Percentiles rank a stretch among this genome's conserved stretches.
Evolutionary conservation across 2,888 invertebrate species (phyloP).

Genomic region (Boloria euphrosyne): DNA sequence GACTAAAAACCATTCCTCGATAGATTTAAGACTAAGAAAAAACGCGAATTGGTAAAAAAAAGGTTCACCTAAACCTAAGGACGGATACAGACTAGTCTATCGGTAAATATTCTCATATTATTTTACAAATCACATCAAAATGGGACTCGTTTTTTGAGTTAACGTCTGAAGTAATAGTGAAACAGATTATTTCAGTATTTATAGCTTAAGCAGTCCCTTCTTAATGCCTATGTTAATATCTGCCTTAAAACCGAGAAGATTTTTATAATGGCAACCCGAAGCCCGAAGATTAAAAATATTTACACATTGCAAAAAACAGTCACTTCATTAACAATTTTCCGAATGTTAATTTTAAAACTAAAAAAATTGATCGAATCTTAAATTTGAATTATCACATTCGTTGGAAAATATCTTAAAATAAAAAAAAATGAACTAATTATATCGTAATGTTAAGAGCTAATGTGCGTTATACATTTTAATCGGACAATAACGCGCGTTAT

Average conservation of each 20-base stretch:
- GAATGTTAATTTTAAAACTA: conserved; percentile 32
- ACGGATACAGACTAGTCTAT: conserved; percentile 57
- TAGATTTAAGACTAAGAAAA: conserved; percentile 47
- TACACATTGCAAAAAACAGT: conserved; percentile 49
- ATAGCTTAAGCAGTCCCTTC: neutral
- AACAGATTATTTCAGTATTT: neutral
- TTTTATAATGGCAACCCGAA: conserved; percentile 58
- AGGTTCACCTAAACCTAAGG: conserved; percentile 49
- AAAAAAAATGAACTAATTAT: conserved; percentile 31
- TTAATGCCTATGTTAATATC: conserved; percentile 25
- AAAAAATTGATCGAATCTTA: conserved; percentile 45
- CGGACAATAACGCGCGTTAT: no score
- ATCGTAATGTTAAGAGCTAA: conserved; percentile 6
- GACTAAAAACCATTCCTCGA: conserved; percentile 44
- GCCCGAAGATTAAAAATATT: conserved; percentile 48
- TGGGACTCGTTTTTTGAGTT: neutral
- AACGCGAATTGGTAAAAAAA: conserved; percentile 44
- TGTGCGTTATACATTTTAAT: neutral
- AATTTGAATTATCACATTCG: conserved; percentile 46
- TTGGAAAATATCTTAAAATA: conserved; percentile 42
- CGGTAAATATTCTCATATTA: conserved; percentile 42
- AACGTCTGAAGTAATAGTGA: neutral
- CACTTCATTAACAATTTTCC: conserved; percentile 22
- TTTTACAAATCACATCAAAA: conserved; percentile 15
- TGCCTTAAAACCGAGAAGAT: conserved; percentile 33